phyloP scores from a whole-genome alignment of 1,140 invertebrate species.

The Drosophila bocki region DNA sequence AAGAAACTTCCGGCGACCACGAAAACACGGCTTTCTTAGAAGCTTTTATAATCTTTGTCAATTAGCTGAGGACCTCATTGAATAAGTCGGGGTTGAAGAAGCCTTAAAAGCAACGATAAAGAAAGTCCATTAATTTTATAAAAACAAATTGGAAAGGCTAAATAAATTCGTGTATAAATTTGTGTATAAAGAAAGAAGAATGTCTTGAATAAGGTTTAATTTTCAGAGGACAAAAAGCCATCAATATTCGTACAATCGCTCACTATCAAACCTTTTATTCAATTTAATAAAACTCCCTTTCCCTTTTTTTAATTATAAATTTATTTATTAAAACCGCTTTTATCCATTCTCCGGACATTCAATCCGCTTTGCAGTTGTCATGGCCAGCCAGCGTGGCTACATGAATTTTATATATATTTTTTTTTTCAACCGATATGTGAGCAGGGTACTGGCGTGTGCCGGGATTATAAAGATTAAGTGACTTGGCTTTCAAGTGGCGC shows the following conservation, averaged over 20 bases:
- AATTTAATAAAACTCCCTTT: not conserved
- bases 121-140: constrained; percentile 18
- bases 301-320: not conserved
- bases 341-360: constrained; percentile 10
- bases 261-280: not conserved
- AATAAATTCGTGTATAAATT: too few relatives aligned
- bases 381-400: constrained; percentile 3
- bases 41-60: constrained; percentile 18
- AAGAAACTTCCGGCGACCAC: not conserved
- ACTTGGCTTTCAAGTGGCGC: constrained; percentile 4
- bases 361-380: constrained; percentile 8
- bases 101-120: not conserved
- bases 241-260: not conserved
- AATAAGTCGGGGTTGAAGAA: constrained; percentile 6
- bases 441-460: constrained; percentile 4
- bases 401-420: constrained; percentile 18
- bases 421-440: constrained; percentile 9
- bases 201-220: not conserved
- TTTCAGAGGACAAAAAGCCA: not conserved
- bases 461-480: constrained; percentile 11
- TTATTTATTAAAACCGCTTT: constrained; percentile 4
- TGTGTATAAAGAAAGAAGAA: too few relatives aligned
- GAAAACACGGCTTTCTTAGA: not conserved
- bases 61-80: constrained; percentile 12
- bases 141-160: constrained; percentile 3